Evolutionary conservation across 1,140 invertebrate genomes (phyloP).

Genomic region (Meloidogyne exigua): DNA sequence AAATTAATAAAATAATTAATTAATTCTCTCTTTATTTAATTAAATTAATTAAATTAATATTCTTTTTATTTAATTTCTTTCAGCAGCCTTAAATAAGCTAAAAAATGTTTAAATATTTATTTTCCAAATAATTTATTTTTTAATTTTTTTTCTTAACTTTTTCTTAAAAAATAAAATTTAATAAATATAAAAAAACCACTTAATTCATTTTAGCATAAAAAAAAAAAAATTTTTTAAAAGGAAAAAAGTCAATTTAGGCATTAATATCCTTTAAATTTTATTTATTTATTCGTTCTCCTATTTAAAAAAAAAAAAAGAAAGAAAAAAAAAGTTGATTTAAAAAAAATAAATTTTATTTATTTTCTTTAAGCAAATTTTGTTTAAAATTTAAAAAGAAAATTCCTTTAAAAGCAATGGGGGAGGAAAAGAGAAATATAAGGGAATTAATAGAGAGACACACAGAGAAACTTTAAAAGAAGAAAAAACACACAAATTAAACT

Average conservation of each 20-base stretch:
- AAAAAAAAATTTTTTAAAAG: not conserved
- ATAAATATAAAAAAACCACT: not conserved
- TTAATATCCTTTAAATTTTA: not conserved
- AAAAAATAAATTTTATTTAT: not conserved
- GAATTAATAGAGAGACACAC: not conserved
- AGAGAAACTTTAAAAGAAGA: not conserved
- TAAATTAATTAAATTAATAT: too few relatives aligned
- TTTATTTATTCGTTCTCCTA: not conserved
- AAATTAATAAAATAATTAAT: too few relatives aligned
- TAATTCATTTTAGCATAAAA: constrained; percentile 5
- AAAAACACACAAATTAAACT: not conserved
- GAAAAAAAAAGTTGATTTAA: not conserved
- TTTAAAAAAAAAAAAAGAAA: not conserved
- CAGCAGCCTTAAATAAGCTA: too few relatives aligned
- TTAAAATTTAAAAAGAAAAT: not conserved
- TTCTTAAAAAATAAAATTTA: not conserved
- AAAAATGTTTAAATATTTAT: too few relatives aligned
- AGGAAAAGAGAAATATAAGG: not conserved
- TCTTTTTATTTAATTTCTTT: too few relatives aligned
- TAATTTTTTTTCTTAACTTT: not conserved
- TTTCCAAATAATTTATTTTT: not conserved
- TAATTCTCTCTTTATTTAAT: too few relatives aligned
- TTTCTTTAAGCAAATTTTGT: too few relatives aligned
- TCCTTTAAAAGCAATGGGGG: not conserved
- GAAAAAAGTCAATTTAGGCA: not conserved